These are phyloP conservation scores for Aspidoscelis tigris DNA, from an alignment of 2,113 vertebrate genomes.

Conservation along the genomic window DNA sequence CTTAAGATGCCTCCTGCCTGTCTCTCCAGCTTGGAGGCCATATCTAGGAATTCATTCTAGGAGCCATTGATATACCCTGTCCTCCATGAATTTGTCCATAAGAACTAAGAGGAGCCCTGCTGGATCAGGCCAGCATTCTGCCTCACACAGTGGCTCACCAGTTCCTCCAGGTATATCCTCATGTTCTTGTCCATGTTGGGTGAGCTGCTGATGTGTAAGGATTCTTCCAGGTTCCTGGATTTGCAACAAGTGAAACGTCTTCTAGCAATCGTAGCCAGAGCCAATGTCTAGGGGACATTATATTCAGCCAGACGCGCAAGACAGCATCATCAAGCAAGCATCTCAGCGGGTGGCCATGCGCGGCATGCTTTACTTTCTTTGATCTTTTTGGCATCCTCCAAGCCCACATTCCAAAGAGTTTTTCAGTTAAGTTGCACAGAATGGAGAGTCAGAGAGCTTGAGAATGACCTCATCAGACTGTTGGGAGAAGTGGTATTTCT, in stretches of 20 bases:
- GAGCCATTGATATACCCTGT: too few relatives aligned
- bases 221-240: not conserved
- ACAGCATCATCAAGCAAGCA: not conserved
- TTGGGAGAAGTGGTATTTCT: not conserved
- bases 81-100: too few relatives aligned
- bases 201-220: not conserved
- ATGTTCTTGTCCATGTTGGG: too few relatives aligned
- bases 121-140: too few relatives aligned
- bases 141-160: too few relatives aligned
- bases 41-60: too few relatives aligned
- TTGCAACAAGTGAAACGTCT: not conserved
- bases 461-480: not conserved
- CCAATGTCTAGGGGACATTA: not conserved
- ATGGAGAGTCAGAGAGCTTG: not conserved
- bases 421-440: not conserved
- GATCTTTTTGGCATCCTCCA: not conserved
- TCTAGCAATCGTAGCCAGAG: not conserved
- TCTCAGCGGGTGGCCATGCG: not conserved
- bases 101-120: too few relatives aligned
- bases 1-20: too few relatives aligned
- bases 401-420: not conserved
- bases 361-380: not conserved
- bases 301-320: not conserved
- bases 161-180: too few relatives aligned
- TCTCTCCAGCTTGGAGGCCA: too few relatives aligned